These are phyloP conservation scores for Trichopoda pennipes DNA, from an alignment of 2,888 invertebrate genomes.

Conservation along the genomic window DNA sequence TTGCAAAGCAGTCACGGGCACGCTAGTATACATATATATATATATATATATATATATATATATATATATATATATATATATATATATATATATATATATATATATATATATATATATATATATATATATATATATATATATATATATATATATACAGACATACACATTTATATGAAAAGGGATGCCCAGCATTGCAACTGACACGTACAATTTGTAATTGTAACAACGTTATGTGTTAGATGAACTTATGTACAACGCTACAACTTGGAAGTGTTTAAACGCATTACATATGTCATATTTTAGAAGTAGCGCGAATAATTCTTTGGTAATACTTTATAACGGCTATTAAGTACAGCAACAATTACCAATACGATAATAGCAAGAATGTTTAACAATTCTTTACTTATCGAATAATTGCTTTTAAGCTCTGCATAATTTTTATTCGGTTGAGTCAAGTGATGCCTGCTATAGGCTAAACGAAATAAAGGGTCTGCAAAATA, in stretches of 20 bases:
- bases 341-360: background rate
- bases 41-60: background rate
- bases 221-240: constrained; percentile 13
- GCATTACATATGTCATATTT: constrained; percentile 16
- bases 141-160: background rate
- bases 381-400: no score
- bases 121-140: no score
- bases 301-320: background rate
- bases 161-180: background rate
- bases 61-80: background rate
- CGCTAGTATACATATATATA: no score
- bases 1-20: no score
- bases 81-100: background rate
- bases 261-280: background rate
- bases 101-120: no score
- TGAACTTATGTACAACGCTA: background rate
- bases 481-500: no score
- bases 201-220: background rate
- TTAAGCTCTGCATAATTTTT: no score
- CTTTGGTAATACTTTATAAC: background rate
- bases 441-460: no score
- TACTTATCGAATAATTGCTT: no score
- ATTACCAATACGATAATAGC: background rate
- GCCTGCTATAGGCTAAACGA: no score
- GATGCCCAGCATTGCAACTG: constrained; percentile 23